Conservation (phyloP, 1,140 invertebrate genomes). For the Philopotamus ludificatus region DNA sequence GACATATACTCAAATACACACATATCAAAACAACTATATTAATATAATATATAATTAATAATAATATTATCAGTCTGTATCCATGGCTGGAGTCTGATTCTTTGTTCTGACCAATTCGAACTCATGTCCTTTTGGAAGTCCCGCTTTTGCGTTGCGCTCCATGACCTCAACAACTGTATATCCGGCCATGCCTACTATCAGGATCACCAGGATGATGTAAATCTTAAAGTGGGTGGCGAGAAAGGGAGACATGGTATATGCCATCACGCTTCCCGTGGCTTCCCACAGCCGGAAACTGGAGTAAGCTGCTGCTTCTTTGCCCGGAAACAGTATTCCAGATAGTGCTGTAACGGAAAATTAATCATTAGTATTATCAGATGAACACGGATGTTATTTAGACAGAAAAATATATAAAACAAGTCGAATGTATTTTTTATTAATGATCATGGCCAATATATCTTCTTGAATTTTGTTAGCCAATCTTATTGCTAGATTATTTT, state of each 20-base stretch:
- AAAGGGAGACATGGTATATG: constrained; percentile 76
- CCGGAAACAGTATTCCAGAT: constrained; percentile 84
- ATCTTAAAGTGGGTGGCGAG: constrained; percentile 76
- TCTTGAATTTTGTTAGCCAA: no score
- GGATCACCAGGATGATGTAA: constrained; percentile 69
- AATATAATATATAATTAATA: no score
- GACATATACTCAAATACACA: no score
- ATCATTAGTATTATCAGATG: not conserved
- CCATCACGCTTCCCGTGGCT: constrained; percentile 83
- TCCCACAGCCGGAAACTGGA: constrained; percentile 93
- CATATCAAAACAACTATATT: no score
- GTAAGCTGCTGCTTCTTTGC: constrained; percentile 86
- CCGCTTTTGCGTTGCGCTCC: constrained; percentile 50
- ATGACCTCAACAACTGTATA: constrained; percentile 58
- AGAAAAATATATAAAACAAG: no score
- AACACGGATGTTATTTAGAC: no score
- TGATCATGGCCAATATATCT: no score
- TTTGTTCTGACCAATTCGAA: constrained; percentile 48
- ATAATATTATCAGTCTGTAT: not conserved
- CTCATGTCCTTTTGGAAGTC: constrained; percentile 48
- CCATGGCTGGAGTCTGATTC: constrained; percentile 33
- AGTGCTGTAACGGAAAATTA: constrained; percentile 61
- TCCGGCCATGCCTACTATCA: constrained; percentile 73
- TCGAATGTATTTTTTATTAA: no score
- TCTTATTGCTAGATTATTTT: no score